phyloP scores from a whole-genome alignment of 2,888 invertebrate species.

The Hipparchia semele region DNA sequence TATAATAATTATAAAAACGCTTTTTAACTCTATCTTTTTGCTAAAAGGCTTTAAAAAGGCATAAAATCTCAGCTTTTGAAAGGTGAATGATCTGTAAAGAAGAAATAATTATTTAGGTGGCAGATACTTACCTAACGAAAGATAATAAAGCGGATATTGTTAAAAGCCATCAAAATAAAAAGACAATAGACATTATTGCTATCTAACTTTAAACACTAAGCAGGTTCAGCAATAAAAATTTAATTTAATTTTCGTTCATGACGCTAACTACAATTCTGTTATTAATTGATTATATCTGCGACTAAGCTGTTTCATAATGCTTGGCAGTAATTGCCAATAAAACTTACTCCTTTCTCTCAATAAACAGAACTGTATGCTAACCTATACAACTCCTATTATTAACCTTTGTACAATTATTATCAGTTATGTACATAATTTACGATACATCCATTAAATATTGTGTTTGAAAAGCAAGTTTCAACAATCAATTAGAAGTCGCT shows the following conservation, averaged over 20 bases:
- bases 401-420: background rate
- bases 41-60: background rate
- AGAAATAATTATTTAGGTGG: too few species aligned
- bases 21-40: too few species aligned
- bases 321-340: conserved; percentile 21
- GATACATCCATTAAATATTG: background rate
- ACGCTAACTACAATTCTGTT: conserved; percentile 52
- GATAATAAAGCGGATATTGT: background rate
- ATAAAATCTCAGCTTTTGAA: background rate
- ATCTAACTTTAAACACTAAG: conserved; percentile 49
- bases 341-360: conserved; percentile 29
- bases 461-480: background rate
- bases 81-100: background rate
- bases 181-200: conserved; percentile 51
- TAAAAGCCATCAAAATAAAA: background rate
- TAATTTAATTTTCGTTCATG: conserved; percentile 61
- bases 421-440: background rate
- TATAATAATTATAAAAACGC: too few species aligned
- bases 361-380: conserved; percentile 18
- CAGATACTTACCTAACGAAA: background rate
- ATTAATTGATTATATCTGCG: conserved; percentile 64
- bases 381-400: background rate
- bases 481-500: background rate
- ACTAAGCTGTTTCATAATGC: conserved; percentile 15
- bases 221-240: conserved; percentile 56